phyloP scores from a whole-genome alignment of 2,113 vertebrate species.

The Lichenostomus cassidix region DNA sequence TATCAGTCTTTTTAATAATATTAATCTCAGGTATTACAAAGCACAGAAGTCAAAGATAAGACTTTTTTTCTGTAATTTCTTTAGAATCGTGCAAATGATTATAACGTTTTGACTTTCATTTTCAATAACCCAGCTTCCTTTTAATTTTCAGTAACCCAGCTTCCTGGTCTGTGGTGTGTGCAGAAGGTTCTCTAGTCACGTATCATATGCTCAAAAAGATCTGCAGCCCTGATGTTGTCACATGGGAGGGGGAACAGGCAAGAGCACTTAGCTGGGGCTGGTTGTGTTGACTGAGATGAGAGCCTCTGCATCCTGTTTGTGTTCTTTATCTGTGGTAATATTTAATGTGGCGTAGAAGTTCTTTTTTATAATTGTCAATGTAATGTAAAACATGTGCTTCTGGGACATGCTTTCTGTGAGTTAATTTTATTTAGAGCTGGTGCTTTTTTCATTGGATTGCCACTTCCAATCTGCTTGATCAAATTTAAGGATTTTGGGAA shows the following conservation, averaged over 20 bases:
- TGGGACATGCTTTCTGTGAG: not conserved
- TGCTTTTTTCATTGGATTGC: not conserved
- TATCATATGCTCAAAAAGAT: not conserved
- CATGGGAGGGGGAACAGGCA: not conserved
- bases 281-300: not conserved
- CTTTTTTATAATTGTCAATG: not conserved
- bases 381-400: not conserved
- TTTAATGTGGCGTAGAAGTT: not conserved
- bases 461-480: not conserved
- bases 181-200: not conserved
- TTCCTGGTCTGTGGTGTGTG: constrained; percentile 2
- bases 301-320: not conserved
- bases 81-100: not conserved
- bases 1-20: not conserved
- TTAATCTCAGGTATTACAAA: not conserved
- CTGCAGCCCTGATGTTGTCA: not conserved
- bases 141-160: not conserved
- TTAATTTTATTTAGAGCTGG: not conserved
- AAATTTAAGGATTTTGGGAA: not conserved
- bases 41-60: not conserved
- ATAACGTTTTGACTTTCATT: not conserved
- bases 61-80: not conserved
- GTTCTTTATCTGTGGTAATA: not conserved
- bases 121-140: not conserved
- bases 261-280: not conserved